phyloP scores from a whole-genome alignment of 2,888 invertebrate species.

The Oscheius sp. region DNA sequence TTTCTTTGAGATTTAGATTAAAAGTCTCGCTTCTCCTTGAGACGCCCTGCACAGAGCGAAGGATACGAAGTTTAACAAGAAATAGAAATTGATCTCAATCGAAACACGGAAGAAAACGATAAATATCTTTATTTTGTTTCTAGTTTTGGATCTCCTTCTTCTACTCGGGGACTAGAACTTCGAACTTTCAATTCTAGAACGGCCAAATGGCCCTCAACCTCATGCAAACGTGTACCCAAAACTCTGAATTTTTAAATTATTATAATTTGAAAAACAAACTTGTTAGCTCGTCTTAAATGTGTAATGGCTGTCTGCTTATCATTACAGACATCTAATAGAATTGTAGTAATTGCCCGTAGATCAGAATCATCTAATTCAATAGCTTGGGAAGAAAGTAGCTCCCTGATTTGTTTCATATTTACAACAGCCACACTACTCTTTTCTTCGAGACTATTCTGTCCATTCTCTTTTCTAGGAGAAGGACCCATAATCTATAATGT shows the following conservation, averaged over 20 bases:
- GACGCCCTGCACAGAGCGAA: constrained; percentile 34
- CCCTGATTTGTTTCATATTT: constrained; percentile 61
- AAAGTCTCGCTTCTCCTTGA: constrained; percentile 30
- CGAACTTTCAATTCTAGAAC: constrained; percentile 35
- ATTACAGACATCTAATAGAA: constrained; percentile 83
- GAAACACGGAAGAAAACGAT: neutral
- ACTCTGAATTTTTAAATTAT: constrained; percentile 75
- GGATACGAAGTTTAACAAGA: constrained; percentile 15
- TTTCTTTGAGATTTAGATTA: too few relatives aligned
- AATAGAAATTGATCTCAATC: constrained; percentile 3
- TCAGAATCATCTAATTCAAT: constrained; percentile 73
- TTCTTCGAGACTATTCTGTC: neutral
- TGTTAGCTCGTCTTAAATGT: constrained; percentile 87
- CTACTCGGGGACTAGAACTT: constrained; percentile 38
- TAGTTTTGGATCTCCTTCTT: neutral
- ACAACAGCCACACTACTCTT: constrained; percentile 52
- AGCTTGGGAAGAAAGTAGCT: constrained; percentile 50
- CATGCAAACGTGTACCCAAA: constrained; percentile 82
- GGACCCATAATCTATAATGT: constrained; percentile 22
- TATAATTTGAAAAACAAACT: constrained; percentile 73
- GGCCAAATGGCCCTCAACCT: constrained; percentile 76
- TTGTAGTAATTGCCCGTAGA: constrained; percentile 81
- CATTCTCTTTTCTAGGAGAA: constrained; percentile 36
- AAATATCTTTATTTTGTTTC: constrained; percentile 2
- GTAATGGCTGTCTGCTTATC: constrained; percentile 85